Evolutionary conservation across 2,888 invertebrate genomes (phyloP).

Genomic region (Agonopterix arenella): DNA sequence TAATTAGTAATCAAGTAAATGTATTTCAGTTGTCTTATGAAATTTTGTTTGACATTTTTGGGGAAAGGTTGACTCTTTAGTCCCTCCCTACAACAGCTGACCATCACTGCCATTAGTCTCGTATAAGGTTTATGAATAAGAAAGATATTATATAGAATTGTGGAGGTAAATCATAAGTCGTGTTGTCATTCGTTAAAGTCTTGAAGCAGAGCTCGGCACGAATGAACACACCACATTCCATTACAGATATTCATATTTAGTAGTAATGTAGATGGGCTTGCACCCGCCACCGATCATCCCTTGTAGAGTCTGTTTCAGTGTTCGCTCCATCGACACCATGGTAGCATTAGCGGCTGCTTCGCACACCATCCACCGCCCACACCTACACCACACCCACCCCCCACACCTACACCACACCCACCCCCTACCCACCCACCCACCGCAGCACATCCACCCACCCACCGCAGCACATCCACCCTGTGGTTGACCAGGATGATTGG

Average conservation of each 20-base stretch:
- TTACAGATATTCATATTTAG: slow-evolving; percentile 2
- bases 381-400: background rate
- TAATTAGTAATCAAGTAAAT: slow-evolving; percentile 28
- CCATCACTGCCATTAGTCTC: slow-evolving; percentile 67
- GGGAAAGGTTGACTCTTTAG: slow-evolving; percentile 40
- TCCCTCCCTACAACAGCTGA: slow-evolving; percentile 64
- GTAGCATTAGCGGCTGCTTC: slow-evolving; percentile 6
- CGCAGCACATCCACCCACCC: background rate
- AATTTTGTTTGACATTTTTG: slow-evolving; percentile 41
- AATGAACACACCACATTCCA: background rate
- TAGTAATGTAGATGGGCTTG: background rate
- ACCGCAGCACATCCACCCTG: background rate
- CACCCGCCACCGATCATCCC: background rate
- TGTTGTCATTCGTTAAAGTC: slow-evolving; percentile 10
- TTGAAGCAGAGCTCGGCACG: background rate
- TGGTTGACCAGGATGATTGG: background rate
- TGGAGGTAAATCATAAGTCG: slow-evolving; percentile 23
- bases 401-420: background rate
- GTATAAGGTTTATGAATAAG: slow-evolving; percentile 30
- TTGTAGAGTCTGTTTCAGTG: slow-evolving; percentile 62
- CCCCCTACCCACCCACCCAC: background rate
- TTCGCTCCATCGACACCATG: background rate
- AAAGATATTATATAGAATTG: slow-evolving; percentile 36
- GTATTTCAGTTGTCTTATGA: slow-evolving; percentile 5
- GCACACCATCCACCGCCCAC: background rate